phyloP scores from a whole-genome alignment of 2,797 vertebrate species.

The Sebastes miniatus region DNA sequence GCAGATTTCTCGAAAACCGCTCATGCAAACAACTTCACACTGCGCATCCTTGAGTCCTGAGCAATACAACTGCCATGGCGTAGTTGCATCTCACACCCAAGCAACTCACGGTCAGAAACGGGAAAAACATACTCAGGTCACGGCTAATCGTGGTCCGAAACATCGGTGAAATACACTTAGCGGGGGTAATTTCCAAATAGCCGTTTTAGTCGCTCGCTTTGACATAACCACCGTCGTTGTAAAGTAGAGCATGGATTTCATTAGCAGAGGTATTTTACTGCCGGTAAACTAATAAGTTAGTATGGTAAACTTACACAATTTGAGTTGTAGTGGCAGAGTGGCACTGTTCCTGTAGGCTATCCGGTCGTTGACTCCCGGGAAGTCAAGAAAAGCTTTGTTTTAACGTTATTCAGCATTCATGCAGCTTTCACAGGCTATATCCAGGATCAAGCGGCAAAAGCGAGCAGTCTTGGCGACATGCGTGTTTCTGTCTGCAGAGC shows the following conservation, averaged over 20 bases:
- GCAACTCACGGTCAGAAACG: no score
- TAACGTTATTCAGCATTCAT: not conserved
- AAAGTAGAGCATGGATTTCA: not conserved
- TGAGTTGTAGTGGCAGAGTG: not conserved
- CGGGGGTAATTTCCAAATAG: not conserved
- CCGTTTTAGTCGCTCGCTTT: not conserved
- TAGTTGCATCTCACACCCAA: accelerated
- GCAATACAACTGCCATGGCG: no score
- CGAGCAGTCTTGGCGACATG: no score
- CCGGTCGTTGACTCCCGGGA: not conserved
- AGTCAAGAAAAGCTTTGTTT: not conserved
- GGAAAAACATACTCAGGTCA: no score
- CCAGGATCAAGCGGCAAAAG: not conserved
- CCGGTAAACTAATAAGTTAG: not conserved
- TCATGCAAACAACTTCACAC: no score
- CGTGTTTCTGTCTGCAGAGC: not conserved
- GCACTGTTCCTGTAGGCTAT: not conserved
- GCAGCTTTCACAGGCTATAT: not conserved
- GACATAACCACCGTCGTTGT: not conserved
- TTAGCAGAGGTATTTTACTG: not conserved
- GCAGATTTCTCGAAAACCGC: no score
- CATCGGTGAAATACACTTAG: not conserved
- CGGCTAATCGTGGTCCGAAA: not conserved
- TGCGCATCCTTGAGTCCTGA: no score
- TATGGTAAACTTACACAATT: not conserved